Conservation (phyloP, 2,797 vertebrate genomes). For the Psittacula derbiana region DNA sequence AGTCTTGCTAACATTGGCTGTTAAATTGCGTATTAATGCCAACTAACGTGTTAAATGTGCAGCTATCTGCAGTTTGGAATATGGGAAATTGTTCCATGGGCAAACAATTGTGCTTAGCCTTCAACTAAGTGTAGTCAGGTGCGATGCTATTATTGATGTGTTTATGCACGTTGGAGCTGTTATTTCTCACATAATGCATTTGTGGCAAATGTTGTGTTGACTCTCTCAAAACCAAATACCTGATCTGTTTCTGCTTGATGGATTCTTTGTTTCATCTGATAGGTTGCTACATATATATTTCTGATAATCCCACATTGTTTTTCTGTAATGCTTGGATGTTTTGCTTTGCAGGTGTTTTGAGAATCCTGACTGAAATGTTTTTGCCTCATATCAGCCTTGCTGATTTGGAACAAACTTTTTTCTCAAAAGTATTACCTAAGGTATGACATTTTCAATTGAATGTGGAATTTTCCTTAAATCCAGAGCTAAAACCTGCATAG, state of each 20-base stretch:
- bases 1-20: not conserved
- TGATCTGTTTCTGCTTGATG: not conserved
- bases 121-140: not conserved
- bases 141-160: not conserved
- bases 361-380: conserved; percentile 88
- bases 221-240: not conserved
- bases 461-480: not conserved
- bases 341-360: conserved; percentile 84
- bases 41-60: not conserved
- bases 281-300: not conserved
- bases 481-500: not conserved
- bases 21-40: not conserved
- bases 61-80: not conserved
- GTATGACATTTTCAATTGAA: conserved; percentile 66
- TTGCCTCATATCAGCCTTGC: conserved; percentile 86
- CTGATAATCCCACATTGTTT: not conserved
- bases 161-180: not conserved
- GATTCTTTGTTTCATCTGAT: not conserved
- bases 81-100: not conserved
- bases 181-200: not conserved
- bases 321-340: not conserved
- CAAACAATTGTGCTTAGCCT: not conserved
- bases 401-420: conserved; percentile 85
- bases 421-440: conserved; percentile 91
- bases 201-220: not conserved